A percentile compares a stretch with the other conserved stretches of the same genome.
Evolutionary conservation across 2,888 invertebrate species (phyloP).

Genomic region (Pandemis cinnamomeana): DNA sequence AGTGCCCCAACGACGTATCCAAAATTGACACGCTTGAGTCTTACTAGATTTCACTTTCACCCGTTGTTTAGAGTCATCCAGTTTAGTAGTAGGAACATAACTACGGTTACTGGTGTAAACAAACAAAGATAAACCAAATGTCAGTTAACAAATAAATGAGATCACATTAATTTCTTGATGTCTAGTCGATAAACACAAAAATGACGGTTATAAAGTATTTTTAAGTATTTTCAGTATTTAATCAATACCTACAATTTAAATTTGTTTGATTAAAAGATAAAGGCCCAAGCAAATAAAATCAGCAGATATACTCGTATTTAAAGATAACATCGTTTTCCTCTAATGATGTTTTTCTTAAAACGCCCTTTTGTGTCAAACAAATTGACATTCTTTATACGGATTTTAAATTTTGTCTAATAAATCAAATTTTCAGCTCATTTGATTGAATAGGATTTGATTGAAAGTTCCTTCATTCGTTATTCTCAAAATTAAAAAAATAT

Average conservation of each 20-base stretch:
- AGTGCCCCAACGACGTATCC: no score
- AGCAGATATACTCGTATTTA: background rate
- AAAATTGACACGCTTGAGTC: no score
- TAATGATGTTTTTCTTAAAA: conserved; percentile 2
- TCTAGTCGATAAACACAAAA: no score
- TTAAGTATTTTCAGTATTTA: no score
- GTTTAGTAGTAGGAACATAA: no score
- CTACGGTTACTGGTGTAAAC: no score
- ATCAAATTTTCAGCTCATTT: conserved; percentile 5
- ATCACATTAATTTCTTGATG: no score
- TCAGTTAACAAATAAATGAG: no score
- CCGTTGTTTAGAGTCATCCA: background rate
- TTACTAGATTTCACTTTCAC: no score
- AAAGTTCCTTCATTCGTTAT: background rate
- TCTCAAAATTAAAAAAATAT: background rate
- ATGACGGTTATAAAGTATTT: no score
- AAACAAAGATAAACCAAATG: no score
- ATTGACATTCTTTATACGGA: background rate
- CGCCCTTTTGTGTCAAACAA: conserved; percentile 3
- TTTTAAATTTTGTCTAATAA: conserved; percentile 4
- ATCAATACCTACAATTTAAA: background rate
- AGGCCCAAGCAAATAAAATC: background rate
- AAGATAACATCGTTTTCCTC: background rate
- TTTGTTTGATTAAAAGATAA: background rate
- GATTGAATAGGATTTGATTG: background rate